These are phyloP conservation scores for Nothoprocta pentlandii DNA, from an alignment of 2,113 vertebrate species.

Conservation along the genomic window DNA sequence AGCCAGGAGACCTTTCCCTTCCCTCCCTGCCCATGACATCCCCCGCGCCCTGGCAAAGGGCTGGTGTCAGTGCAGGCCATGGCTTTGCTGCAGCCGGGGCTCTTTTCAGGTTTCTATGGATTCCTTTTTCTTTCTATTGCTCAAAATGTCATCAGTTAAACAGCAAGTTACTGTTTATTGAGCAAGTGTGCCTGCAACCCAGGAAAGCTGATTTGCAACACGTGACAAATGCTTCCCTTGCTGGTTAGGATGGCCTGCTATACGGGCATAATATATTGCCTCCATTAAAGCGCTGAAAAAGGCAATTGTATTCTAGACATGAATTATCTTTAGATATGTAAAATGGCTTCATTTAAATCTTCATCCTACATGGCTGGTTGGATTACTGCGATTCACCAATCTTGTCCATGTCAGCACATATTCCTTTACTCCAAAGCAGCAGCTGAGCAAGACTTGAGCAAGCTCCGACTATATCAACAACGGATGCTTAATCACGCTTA, in stretches of 20 bases:
- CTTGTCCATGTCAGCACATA: neutral
- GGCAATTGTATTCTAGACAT: neutral
- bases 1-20: neutral
- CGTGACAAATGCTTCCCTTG: neutral
- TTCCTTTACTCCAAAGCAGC: neutral
- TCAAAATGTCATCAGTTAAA: neutral
- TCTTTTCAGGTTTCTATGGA: neutral
- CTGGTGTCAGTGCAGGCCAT: neutral
- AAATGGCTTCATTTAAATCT: neutral
- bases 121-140: neutral
- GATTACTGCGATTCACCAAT: neutral
- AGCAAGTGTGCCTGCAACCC: neutral
- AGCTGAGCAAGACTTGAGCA: neutral
- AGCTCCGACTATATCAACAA: neutral
- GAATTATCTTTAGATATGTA: neutral
- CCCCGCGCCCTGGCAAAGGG: neutral
- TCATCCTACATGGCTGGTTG: neutral
- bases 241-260: neutral
- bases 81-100: neutral
- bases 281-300: neutral
- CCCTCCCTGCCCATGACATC: neutral
- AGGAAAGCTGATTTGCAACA: neutral
- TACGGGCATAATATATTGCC: neutral
- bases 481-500: neutral
- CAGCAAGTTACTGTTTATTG: neutral